Percentiles rank a stretch among this genome's conserved stretches.
Conservation (phyloP, 2,888 invertebrate genomes). For the Pseudococcus viburni region DNA sequence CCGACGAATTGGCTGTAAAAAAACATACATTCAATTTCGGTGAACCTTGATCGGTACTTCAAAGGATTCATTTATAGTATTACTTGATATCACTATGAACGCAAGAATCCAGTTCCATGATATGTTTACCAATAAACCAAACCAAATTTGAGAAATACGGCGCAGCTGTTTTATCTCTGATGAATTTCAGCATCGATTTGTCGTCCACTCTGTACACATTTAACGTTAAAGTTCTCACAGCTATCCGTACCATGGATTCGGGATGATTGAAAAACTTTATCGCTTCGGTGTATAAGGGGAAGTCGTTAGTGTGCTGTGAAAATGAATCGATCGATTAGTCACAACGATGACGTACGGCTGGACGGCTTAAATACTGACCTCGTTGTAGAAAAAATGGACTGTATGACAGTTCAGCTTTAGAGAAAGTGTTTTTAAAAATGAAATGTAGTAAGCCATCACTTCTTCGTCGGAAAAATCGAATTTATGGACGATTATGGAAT, state of each 20-base stretch:
- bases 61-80: not conserved
- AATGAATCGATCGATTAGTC: not conserved
- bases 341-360: not conserved
- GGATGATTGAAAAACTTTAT: constrained; percentile 99
- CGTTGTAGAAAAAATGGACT: constrained; percentile 99
- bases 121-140: constrained; percentile 99
- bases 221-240: constrained; percentile 95
- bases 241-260: constrained; percentile 99
- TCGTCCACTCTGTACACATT: constrained; percentile 97
- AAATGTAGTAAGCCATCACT: constrained; percentile 99
- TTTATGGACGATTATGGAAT: constrained; percentile 99
- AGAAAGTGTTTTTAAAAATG: constrained; percentile 97
- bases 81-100: constrained; percentile 96
- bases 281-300: constrained; percentile 98
- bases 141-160: constrained; percentile 99
- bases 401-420: constrained; percentile 97
- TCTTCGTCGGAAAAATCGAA: constrained; percentile 99
- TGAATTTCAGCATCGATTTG: constrained; percentile 94
- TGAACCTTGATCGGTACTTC: not conserved
- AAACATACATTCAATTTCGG: constrained; percentile 6
- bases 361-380: constrained; percentile 76
- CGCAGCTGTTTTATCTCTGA: constrained; percentile 95
- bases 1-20: constrained; percentile 68
- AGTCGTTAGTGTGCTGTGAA: constrained; percentile 93
- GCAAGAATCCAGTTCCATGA: constrained; percentile 94